These are phyloP conservation scores for Rotaria sp. DNA, from an alignment of 2,888 invertebrate species.

Conservation along the genomic window DNA sequence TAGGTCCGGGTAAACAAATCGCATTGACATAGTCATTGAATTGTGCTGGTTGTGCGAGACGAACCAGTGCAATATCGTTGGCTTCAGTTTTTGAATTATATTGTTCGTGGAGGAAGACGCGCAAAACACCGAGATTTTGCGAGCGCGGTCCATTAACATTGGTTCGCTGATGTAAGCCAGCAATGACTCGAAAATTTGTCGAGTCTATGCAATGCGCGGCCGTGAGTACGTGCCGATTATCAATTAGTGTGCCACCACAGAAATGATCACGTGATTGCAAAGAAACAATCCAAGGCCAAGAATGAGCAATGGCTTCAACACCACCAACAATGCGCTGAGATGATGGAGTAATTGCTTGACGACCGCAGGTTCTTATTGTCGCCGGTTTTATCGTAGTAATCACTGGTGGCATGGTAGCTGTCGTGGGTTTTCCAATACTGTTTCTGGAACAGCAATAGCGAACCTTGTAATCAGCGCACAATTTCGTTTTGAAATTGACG, in stretches of 20 bases:
- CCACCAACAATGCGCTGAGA: not conserved
- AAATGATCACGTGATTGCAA: not conserved
- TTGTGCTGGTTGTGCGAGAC: not conserved
- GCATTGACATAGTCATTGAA: not conserved
- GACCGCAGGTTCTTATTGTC: too few species aligned
- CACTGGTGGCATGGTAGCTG: not conserved
- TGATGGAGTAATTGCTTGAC: too few species aligned
- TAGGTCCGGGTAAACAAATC: not conserved
- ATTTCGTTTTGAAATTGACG: not conserved
- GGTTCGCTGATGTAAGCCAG: not conserved
- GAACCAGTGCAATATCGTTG: not conserved
- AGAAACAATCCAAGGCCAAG: not conserved
- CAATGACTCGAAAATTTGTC: not conserved
- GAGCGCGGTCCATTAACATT: not conserved
- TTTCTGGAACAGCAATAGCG: not conserved
- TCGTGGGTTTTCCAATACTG: not conserved
- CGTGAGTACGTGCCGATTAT: not conserved
- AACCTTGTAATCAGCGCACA: not conserved
- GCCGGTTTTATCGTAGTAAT: not conserved
- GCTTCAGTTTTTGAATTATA: not conserved
- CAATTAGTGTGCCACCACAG: not conserved
- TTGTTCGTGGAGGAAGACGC: not conserved
- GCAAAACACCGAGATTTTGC: not conserved
- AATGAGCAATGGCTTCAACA: not conserved
- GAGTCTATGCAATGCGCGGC: not conserved